phyloP scores from a whole-genome alignment of 1,140 invertebrate species.

The Meteorus sp. region DNA sequence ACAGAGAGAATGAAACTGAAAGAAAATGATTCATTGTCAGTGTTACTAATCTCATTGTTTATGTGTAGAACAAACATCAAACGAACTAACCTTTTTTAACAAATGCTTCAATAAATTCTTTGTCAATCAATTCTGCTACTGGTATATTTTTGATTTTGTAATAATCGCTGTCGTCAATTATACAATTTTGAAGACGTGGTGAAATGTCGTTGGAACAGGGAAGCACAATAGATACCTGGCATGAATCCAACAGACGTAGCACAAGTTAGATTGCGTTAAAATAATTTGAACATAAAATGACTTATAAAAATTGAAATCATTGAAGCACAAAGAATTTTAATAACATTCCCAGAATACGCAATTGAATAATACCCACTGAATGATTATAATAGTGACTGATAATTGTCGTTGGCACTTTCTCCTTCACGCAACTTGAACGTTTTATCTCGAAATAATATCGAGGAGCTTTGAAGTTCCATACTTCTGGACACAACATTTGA shows the following conservation, averaged over 20 bases:
- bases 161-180: slow-evolving; percentile 60
- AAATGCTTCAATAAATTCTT: slow-evolving; percentile 61
- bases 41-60: too few species aligned
- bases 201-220: slow-evolving; percentile 56
- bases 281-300: slow-evolving; percentile 2
- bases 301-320: neutral
- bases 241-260: slow-evolving; percentile 36
- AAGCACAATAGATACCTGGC: slow-evolving; percentile 61
- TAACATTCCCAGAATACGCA: too few species aligned
- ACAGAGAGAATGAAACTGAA: too few species aligned
- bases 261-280: slow-evolving; percentile 42
- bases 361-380: slow-evolving; percentile 25
- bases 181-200: slow-evolving; percentile 43
- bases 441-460: slow-evolving; percentile 43
- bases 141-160: slow-evolving; percentile 58
- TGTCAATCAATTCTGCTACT: slow-evolving; percentile 54
- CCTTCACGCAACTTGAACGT: slow-evolving; percentile 31
- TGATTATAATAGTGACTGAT: slow-evolving; percentile 25
- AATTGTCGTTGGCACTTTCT: slow-evolving; percentile 34
- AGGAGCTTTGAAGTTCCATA: slow-evolving; percentile 59
- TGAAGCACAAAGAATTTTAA: too few species aligned
- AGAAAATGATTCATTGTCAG: too few species aligned
- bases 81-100: slow-evolving; percentile 56
- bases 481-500: slow-evolving; percentile 62
- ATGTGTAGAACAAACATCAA: too few species aligned